phyloP scores from a whole-genome alignment of 2,797 vertebrate genomes.

The Dromococcyx pavoninus region DNA sequence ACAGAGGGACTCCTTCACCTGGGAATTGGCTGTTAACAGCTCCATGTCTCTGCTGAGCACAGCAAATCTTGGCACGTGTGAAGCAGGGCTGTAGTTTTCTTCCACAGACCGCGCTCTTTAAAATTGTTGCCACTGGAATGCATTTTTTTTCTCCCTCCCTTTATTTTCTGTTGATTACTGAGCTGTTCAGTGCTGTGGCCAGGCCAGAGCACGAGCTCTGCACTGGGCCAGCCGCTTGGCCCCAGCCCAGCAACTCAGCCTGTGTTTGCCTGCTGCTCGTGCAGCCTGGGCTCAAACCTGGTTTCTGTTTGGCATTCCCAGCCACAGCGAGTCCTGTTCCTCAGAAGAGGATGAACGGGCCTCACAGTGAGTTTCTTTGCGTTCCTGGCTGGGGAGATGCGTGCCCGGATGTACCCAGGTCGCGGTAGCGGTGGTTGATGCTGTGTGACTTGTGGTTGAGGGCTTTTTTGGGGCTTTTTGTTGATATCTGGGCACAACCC shows the following conservation, averaged over 20 bases:
- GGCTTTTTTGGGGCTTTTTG: not conserved
- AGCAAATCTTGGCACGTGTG: not conserved
- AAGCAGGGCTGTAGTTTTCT: not conserved
- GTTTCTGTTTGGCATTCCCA: not conserved
- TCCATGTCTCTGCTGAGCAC: fast-evolving
- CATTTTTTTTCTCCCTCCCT: not conserved
- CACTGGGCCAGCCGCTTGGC: not conserved
- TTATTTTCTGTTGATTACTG: not conserved
- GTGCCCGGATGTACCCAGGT: not conserved
- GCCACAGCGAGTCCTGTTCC: not conserved
- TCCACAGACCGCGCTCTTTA: not conserved
- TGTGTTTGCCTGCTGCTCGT: not conserved
- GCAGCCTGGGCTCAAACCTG: not conserved
- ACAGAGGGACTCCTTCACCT: not conserved
- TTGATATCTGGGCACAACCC: not conserved
- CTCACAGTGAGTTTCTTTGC: not conserved
- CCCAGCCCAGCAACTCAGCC: not conserved
- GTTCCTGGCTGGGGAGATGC: fast-evolving
- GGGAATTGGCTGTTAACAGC: not conserved
- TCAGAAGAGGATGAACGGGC: not conserved
- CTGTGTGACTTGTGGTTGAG: not conserved
- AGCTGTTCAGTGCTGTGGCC: not conserved
- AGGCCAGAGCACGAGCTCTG: not conserved
- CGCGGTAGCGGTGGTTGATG: fast-evolving
- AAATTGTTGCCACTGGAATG: not conserved